Conservation (phyloP, 2,113 vertebrate species). For the Dasyurus viverrinus region DNA sequence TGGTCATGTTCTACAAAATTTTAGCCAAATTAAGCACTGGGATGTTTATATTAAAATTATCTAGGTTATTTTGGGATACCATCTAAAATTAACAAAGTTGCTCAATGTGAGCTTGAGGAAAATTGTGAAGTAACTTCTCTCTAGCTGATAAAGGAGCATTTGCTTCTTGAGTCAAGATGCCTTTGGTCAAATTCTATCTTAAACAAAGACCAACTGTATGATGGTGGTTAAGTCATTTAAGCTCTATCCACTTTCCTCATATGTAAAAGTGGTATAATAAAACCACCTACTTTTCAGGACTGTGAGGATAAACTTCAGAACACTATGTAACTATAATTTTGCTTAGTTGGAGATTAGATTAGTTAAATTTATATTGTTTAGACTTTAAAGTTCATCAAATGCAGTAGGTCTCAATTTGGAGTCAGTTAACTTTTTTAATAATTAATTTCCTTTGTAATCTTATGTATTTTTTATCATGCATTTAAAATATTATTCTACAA, state of each 20-base stretch:
- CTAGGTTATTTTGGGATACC: neutral
- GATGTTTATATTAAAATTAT: neutral
- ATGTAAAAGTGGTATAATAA: neutral
- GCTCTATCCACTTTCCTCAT: neutral
- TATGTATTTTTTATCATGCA: neutral
- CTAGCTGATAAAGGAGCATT: neutral
- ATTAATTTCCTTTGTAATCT: neutral
- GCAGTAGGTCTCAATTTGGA: neutral
- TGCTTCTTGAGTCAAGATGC: neutral
- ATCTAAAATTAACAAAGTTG: neutral
- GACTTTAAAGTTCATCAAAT: neutral
- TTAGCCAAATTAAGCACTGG: neutral
- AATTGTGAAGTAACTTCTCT: neutral
- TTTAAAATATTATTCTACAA: neutral
- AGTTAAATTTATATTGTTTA: neutral
- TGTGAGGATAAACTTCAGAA: neutral
- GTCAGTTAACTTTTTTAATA: neutral
- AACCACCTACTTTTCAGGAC: neutral
- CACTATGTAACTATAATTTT: neutral
- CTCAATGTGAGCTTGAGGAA: neutral
- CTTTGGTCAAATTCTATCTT: neutral
- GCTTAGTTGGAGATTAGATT: neutral
- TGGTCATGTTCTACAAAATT: neutral
- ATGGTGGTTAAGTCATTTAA: neutral
- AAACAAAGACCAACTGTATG: neutral